Percentiles rank a stretch among this genome's conserved stretches.
phyloP scores from a whole-genome alignment of 1,140 invertebrate genomes.

The Cherax quadricarinatus region DNA sequence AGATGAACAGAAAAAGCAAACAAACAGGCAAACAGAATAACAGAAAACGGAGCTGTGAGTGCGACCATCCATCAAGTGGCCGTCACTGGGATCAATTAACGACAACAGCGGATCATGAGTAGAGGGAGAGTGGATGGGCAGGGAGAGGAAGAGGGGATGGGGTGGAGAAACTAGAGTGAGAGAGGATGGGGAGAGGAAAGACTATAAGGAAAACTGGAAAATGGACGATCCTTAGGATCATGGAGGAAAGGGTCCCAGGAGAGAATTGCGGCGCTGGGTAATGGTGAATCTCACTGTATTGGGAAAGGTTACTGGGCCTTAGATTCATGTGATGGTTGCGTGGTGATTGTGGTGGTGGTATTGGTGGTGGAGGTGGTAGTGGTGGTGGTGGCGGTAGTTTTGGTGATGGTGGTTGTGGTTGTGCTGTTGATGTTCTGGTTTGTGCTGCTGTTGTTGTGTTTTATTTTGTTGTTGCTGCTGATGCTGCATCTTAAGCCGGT shows the following conservation, averaged over 20 bases:
- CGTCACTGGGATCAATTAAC: slow-evolving; percentile 61
- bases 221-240: slow-evolving; percentile 22
- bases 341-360: neutral
- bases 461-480: too few species aligned
- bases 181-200: neutral
- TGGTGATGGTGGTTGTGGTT: too few species aligned
- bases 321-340: too few species aligned
- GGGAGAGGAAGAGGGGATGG: neutral
- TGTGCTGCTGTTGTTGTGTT: too few species aligned
- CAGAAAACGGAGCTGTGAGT: slow-evolving; percentile 23
- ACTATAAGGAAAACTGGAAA: neutral
- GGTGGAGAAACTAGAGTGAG: neutral
- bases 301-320: neutral
- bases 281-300: neutral
- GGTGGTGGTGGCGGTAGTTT: too few species aligned
- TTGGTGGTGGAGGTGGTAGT: neutral
- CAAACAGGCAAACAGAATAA: neutral
- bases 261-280: neutral
- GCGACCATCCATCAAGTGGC: slow-evolving; percentile 42
- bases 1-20: neutral
- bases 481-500: too few species aligned
- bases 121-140: neutral
- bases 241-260: neutral
- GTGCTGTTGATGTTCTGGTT: too few species aligned
- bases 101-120: slow-evolving; percentile 60